Evolutionary conservation across 2,888 invertebrate genomes (phyloP).

Genomic region (Craniophora ligustri): DNA sequence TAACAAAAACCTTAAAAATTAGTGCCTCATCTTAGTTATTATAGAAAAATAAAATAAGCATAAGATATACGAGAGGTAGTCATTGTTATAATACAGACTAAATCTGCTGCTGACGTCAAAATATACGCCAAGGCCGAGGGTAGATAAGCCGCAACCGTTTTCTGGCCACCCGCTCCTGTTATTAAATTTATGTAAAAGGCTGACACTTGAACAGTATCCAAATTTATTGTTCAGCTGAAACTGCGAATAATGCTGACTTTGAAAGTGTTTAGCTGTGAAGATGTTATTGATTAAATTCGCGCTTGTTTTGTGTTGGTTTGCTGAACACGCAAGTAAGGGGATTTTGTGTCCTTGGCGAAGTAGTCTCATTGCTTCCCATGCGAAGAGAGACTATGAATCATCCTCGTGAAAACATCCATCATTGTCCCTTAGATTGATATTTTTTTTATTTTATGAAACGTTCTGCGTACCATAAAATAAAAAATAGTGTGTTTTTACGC

Average conservation of each 20-base stretch:
- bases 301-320: neutral
- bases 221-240: constrained; percentile 30
- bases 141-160: constrained; percentile 23
- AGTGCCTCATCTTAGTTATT: too few species aligned
- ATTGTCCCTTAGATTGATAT: too few species aligned
- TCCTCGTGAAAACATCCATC: too few species aligned
- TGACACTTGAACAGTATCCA: constrained; percentile 19
- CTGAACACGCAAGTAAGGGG: too few species aligned
- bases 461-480: too few species aligned
- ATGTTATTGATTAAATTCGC: constrained; percentile 25
- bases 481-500: too few species aligned
- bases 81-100: constrained; percentile 21
- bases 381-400: neutral
- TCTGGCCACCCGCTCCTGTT: constrained; percentile 37
- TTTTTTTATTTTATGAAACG: too few species aligned
- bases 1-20: too few species aligned
- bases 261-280: constrained; percentile 4
- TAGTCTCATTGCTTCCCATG: neutral
- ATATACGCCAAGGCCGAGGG: constrained; percentile 37
- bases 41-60: too few species aligned
- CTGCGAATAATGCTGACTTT: constrained; percentile 20
- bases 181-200: constrained; percentile 32
- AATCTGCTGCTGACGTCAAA: constrained; percentile 16
- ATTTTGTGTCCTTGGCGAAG: constrained; percentile 1
- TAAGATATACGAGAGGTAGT: constrained; percentile 3